Evolutionary conservation across 2,888 invertebrate genomes (phyloP).

Genomic region (Psococerastis gibbosa): DNA sequence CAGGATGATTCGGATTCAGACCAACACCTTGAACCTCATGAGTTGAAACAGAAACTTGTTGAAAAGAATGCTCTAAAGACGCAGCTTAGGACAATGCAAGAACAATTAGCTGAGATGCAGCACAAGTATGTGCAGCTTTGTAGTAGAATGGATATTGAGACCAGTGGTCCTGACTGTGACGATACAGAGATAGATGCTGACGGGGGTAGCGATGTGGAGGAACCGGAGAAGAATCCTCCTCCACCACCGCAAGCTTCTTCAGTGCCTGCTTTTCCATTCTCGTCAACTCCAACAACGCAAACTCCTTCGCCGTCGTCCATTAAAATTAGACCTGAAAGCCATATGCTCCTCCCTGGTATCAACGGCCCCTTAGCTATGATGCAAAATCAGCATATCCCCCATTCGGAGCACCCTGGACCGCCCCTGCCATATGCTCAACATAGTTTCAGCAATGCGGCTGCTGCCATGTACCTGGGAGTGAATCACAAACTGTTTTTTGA

Average conservation of each 20-base stretch:
- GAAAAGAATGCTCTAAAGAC: slow-evolving; percentile 73
- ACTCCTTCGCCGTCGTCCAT: slow-evolving; percentile 23
- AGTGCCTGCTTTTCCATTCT: slow-evolving; percentile 30
- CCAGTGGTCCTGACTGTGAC: slow-evolving; percentile 35
- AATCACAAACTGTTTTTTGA: slow-evolving; percentile 62
- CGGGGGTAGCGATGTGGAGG: slow-evolving; percentile 29
- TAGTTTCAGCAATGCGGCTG: slow-evolving; percentile 27
- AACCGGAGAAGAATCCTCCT: slow-evolving; percentile 27
- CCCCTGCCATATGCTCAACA: slow-evolving; percentile 19
- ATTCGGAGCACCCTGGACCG: slow-evolving; percentile 25
- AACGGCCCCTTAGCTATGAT: slow-evolving; percentile 20
- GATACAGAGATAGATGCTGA: slow-evolving; percentile 43
- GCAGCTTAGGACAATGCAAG: slow-evolving; percentile 71
- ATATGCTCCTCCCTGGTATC: slow-evolving; percentile 25
- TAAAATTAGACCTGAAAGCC: slow-evolving; percentile 20
- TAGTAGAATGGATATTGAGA: slow-evolving; percentile 64
- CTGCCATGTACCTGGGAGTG: slow-evolving; percentile 54
- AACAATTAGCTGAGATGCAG: slow-evolving; percentile 79
- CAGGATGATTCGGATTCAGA: slow-evolving; percentile 47
- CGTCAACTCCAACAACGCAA: slow-evolving; percentile 37
- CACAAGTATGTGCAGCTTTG: slow-evolving; percentile 76
- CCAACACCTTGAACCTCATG: slow-evolving; percentile 48
- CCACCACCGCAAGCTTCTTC: slow-evolving; percentile 35
- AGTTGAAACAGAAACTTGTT: slow-evolving; percentile 64
- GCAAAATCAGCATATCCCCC: slow-evolving; percentile 23